These are phyloP conservation scores for Paramisgurnus dabryanus DNA, from an alignment of 2,113 vertebrate species.

Conservation along the genomic window DNA sequence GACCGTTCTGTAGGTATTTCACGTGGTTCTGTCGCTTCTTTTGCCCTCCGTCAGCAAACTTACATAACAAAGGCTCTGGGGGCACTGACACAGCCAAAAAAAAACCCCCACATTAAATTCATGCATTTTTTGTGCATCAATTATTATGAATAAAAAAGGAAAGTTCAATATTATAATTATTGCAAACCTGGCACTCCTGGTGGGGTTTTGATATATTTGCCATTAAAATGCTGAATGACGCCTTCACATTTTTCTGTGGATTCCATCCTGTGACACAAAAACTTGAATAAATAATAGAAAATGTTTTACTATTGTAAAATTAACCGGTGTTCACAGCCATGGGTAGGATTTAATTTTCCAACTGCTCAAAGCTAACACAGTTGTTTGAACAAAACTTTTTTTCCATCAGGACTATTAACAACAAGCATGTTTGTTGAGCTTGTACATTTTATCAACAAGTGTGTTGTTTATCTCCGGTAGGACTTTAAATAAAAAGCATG, in stretches of 20 bases:
- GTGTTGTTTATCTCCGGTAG: no score
- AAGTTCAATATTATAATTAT: neutral
- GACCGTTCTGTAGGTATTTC: constrained; percentile 87
- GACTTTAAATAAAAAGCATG: no score
- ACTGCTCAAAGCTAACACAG: no score
- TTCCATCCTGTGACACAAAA: constrained; percentile 81
- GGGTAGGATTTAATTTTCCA: no score
- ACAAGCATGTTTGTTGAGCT: no score
- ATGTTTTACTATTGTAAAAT: no score
- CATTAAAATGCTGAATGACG: constrained; percentile 91
- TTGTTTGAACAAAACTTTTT: no score
- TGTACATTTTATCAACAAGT: no score
- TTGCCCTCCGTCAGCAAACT: constrained; percentile 94
- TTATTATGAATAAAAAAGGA: neutral
- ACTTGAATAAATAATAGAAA: neutral
- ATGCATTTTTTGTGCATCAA: neutral
- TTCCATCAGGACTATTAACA: no score
- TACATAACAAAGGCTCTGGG: constrained; percentile 88
- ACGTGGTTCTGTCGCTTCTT: constrained; percentile 91
- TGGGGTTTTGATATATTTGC: constrained; percentile 89
- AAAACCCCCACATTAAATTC: neutral
- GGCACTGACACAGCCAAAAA: constrained; percentile 72
- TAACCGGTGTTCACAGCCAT: no score
- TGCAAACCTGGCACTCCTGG: constrained; percentile 83
- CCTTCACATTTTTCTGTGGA: constrained; percentile 93